Percentiles rank a stretch among this genome's conserved stretches.
Evolutionary conservation across 2,113 vertebrate species (phyloP).

Genomic region (Myiozetetes cayanensis): DNA sequence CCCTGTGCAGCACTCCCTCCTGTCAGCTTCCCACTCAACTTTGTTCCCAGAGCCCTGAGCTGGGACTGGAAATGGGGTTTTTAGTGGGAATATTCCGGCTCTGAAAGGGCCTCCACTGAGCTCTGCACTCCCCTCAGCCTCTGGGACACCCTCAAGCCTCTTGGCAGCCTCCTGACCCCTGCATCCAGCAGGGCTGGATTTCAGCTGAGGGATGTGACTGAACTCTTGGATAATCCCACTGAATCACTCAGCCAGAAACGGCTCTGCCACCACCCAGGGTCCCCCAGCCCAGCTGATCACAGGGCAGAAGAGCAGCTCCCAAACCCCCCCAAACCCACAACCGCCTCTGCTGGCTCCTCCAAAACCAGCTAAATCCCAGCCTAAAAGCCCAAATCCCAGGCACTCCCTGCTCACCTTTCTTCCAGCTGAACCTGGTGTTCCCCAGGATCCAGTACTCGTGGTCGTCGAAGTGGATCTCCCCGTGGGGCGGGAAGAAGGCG

Average conservation of each 20-base stretch:
- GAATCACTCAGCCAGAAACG: neutral
- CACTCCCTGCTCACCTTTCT: constrained; percentile 76
- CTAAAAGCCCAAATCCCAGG: rapidly evolving
- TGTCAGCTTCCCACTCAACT: neutral
- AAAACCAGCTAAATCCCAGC: neutral
- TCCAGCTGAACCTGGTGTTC: constrained; percentile 96
- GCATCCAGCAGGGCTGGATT: neutral
- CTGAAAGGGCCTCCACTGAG: neutral
- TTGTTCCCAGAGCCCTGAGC: neutral
- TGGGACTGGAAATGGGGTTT: neutral
- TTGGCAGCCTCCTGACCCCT: neutral
- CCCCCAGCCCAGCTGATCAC: rapidly evolving
- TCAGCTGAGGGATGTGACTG: neutral
- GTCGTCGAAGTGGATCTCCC: constrained; percentile 97
- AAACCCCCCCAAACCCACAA: neutral
- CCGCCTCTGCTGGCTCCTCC: rapidly evolving
- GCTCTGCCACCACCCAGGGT: neutral
- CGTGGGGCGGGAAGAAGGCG: constrained; percentile 91
- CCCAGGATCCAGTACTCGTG: constrained; percentile 95
- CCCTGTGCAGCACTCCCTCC: neutral
- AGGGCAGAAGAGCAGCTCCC: neutral
- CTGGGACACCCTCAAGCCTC: neutral
- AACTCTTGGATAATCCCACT: neutral
- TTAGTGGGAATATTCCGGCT: neutral
- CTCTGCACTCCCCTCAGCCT: neutral